Conservation (phyloP, 2,888 invertebrate species). For the Branchipolynoe longqiensis region DNA sequence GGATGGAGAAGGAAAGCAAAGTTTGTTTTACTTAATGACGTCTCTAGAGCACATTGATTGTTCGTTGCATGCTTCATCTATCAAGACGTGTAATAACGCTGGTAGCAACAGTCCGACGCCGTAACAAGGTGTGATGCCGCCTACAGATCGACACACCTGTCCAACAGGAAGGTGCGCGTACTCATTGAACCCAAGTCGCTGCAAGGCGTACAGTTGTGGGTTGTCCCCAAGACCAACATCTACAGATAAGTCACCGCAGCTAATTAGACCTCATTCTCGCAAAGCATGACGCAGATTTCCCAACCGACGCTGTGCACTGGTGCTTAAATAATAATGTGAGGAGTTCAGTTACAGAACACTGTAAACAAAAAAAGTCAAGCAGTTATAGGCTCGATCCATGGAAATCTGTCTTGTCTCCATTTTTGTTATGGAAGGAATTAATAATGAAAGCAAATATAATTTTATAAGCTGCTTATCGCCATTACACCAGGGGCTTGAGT, state of each 20-base stretch:
- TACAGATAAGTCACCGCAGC: slow-evolving; percentile 65
- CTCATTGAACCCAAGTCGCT: slow-evolving; percentile 5
- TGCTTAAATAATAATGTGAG: too few species aligned
- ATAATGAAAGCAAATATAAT: too few species aligned
- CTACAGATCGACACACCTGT: slow-evolving; percentile 56
- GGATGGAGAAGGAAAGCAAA: slow-evolving; percentile 67
- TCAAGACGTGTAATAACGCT: slow-evolving; percentile 64
- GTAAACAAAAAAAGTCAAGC: too few species aligned
- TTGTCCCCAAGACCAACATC: slow-evolving; percentile 62
- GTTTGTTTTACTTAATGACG: not conserved
- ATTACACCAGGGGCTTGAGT: too few species aligned
- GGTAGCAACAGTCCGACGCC: slow-evolving; percentile 65
- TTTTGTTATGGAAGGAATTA: too few species aligned
- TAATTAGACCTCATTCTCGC: too few species aligned
- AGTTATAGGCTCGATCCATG: too few species aligned
- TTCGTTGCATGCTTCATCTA: slow-evolving; percentile 63
- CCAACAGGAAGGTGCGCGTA: slow-evolving; percentile 13
- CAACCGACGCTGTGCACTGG: too few species aligned
- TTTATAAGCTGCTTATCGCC: too few species aligned
- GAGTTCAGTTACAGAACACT: too few species aligned
- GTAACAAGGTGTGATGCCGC: slow-evolving; percentile 63
- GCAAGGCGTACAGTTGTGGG: slow-evolving; percentile 66
- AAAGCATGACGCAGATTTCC: too few species aligned
- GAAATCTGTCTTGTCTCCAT: too few species aligned
- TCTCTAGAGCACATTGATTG: not conserved